Evolutionary conservation across 2,888 invertebrate species (phyloP), one percentile per base, ranked within the genome.

Genomic region (Rapana venosa): DNA sequence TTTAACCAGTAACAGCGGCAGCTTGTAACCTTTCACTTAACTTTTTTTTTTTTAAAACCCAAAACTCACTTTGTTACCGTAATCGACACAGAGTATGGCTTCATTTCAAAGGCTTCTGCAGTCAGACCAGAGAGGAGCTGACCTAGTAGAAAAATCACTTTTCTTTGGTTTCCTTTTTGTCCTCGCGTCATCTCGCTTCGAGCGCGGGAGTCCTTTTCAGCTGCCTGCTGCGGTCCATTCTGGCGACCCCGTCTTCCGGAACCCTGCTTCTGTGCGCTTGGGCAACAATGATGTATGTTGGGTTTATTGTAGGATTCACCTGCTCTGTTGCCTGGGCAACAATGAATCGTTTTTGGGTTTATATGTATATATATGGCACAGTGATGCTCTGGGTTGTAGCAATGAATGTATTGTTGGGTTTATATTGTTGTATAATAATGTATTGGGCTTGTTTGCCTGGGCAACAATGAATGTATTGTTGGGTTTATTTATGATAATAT

Each of bases 161-260:
- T 86, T 86, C 86, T 66, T 86, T 86, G 5, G 66, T 86, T 22
- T 86, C 86, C 66, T 66, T 86, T 66, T 86, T 86, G 32, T 86
- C 86, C 35, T 86, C 86, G 15, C 2, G 13, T 86, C 86, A 0
- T 86, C 86, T 32, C 86, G 30, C 66, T 86, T 86, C 22, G 61
- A 35, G 56, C 58, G 17, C 84, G 84, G 26, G 84, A 85, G 4
- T 66, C 86, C 30, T 66, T 32, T 35, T 15, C 35, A n/a, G 74
- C 87, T 13, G 87, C 74, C 32, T 74, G 74, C n/a, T 20, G 26
- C 87, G 87, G 11, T 87, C 87, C 15, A 11, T 26, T 47, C 36
- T 87, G 1, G 87, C 87, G 87, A 87, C 4, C 87, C 74, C 13
- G 87, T 87, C 87, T 87, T 20, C 87, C 87, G 0, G 87, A 74